phyloP scores from a whole-genome alignment of 2,888 invertebrate genomes.

The Lochmaea capreae region DNA sequence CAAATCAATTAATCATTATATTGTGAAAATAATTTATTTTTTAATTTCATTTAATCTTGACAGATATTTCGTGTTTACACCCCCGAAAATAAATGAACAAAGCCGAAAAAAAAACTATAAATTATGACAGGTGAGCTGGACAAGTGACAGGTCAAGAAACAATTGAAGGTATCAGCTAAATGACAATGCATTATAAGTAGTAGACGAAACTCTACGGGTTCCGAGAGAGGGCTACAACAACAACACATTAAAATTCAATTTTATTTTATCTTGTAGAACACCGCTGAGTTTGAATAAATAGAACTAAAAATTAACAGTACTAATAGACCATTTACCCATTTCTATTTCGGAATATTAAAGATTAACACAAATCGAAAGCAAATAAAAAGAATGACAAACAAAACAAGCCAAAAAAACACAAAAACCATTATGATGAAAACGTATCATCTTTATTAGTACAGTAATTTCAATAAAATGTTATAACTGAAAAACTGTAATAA shows the following conservation, averaged over 20 bases:
- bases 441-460: too few relatives aligned
- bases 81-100: constrained; percentile 48
- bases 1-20: constrained; percentile 33
- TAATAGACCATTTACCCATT: background rate
- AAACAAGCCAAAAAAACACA: too few relatives aligned
- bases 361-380: too few relatives aligned
- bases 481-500: too few relatives aligned
- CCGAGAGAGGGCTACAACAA: background rate
- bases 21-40: constrained; percentile 24
- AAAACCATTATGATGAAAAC: too few relatives aligned
- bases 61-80: constrained; percentile 38
- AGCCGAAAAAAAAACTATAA: constrained; percentile 46
- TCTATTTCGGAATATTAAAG: background rate
- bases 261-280: background rate
- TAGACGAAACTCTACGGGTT: constrained; percentile 45
- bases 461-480: too few relatives aligned
- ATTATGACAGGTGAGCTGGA: constrained; percentile 48
- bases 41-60: constrained; percentile 31
- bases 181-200: constrained; percentile 51
- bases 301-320: background rate
- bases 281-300: background rate
- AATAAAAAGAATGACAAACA: too few relatives aligned
- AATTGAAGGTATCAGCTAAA: constrained; percentile 46
- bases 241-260: constrained; percentile 6
- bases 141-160: constrained; percentile 32